Percentiles rank a stretch among this genome's conserved stretches.
These are phyloP conservation scores for Tretioscincus oriximinensis DNA, from an alignment of 2,113 vertebrate species.

Conservation along the genomic window DNA sequence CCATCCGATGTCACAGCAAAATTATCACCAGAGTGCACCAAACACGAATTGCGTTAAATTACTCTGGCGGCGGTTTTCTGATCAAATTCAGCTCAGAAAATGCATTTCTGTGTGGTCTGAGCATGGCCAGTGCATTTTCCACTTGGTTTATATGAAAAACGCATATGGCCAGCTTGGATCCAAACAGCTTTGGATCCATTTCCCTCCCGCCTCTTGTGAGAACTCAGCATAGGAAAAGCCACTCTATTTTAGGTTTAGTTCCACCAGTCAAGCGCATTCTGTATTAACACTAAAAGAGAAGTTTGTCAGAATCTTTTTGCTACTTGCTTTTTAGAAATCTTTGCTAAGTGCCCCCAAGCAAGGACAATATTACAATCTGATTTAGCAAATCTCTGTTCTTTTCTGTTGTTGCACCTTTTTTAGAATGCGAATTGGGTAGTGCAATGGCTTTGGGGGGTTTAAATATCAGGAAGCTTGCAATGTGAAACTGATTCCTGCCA, in stretches of 20 bases:
- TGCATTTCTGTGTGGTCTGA: no score
- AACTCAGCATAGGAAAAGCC: constrained; percentile 49
- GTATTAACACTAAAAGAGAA: constrained; percentile 25
- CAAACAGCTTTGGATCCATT: no score
- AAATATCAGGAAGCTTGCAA: background rate
- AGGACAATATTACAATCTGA: constrained; percentile 18
- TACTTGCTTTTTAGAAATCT: constrained; percentile 4
- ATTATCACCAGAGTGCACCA: no score
- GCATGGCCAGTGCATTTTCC: no score
- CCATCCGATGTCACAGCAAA: no score
- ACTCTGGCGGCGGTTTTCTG: no score
- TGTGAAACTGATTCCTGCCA: background rate
- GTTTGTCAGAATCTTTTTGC: constrained; percentile 14
- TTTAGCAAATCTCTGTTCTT: background rate
- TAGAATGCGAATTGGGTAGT: rapidly evolving
- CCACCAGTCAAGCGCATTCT: constrained; percentile 37
- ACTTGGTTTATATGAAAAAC: no score
- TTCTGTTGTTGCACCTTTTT: rapidly evolving
- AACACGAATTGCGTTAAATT: no score
- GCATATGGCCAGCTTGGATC: no score
- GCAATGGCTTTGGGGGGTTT: background rate
- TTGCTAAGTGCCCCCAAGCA: background rate
- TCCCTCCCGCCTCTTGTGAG: no score
- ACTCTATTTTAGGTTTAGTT: constrained; percentile 46
- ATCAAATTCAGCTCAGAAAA: no score